phyloP scores from a whole-genome alignment of 2,888 invertebrate genomes.

The Netelia inedita region DNA sequence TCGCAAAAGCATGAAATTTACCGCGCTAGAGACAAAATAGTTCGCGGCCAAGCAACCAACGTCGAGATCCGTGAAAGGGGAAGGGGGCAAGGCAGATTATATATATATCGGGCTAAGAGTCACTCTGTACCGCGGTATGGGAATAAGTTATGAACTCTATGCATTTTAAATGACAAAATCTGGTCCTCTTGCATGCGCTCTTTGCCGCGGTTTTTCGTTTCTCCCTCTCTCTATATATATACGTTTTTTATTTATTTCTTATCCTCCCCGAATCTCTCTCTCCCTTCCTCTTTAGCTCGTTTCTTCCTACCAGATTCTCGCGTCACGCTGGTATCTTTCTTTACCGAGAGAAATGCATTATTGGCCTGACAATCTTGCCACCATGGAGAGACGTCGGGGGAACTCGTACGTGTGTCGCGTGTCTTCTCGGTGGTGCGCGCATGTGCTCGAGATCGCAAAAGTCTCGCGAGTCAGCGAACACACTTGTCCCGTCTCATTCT shows the following conservation, averaged over 20 bases:
- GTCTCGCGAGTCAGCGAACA: constrained; percentile 56
- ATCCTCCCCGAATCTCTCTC: constrained; percentile 27
- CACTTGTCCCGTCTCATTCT: constrained; percentile 28
- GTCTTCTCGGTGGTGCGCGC: constrained; percentile 34
- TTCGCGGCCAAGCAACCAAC: constrained; percentile 39
- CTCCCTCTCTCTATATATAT: constrained; percentile 2
- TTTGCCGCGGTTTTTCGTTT: constrained; percentile 74
- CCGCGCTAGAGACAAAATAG: constrained; percentile 47
- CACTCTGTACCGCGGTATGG: constrained; percentile 70
- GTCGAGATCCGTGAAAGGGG: neutral
- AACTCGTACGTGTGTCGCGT: constrained; percentile 61
- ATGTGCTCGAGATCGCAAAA: constrained; percentile 24
- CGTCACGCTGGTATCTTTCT: constrained; percentile 44
- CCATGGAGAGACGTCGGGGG: constrained; percentile 24
- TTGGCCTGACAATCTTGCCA: constrained; percentile 79
- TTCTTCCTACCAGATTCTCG: constrained; percentile 40
- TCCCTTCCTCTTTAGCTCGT: constrained; percentile 10
- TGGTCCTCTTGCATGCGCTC: constrained; percentile 78
- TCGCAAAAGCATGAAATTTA: constrained; percentile 59
- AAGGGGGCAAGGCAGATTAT: neutral
- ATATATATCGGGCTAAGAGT: constrained; percentile 43
- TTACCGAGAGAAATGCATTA: constrained; percentile 79
- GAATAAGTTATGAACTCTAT: constrained; percentile 83
- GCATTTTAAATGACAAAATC: constrained; percentile 83
- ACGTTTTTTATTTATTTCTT: neutral